A percentile compares a stretch with the other conserved stretches of the same genome.
Evolutionary conservation across 1,140 invertebrate genomes (phyloP).

Genomic region (Brachionus manjavacas): DNA sequence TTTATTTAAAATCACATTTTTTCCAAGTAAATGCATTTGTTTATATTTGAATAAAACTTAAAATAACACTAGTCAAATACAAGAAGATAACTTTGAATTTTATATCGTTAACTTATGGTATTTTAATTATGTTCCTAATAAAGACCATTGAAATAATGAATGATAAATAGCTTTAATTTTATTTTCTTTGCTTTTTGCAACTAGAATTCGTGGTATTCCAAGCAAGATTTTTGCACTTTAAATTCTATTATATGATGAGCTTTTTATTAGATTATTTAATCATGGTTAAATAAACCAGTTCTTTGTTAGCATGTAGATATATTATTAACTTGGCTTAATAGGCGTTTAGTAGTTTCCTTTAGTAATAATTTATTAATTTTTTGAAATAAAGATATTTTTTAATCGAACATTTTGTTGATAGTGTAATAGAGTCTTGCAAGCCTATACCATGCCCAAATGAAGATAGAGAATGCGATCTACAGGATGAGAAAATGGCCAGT

Average conservation of each 20-base stretch:
- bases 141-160: not conserved
- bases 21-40: not conserved
- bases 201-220: not conserved
- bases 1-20: not conserved
- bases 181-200: not conserved
- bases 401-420: too few relatives aligned
- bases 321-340: too few relatives aligned
- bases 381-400: too few relatives aligned
- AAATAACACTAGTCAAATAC: not conserved
- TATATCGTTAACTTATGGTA: not conserved
- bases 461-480: too few relatives aligned
- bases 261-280: not conserved
- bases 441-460: too few relatives aligned
- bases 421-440: too few relatives aligned
- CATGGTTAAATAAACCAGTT: not conserved
- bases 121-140: not conserved
- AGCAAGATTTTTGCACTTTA: not conserved
- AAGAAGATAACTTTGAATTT: not conserved
- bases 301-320: not conserved
- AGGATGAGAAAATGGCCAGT: too few relatives aligned
- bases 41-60: not conserved
- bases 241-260: not conserved
- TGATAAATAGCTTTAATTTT: conserved; percentile 1
- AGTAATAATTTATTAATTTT: too few relatives aligned
- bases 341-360: too few relatives aligned